These are phyloP conservation scores for Miltochrista miniata DNA, from an alignment of 2,888 invertebrate species.

Conservation along the genomic window DNA sequence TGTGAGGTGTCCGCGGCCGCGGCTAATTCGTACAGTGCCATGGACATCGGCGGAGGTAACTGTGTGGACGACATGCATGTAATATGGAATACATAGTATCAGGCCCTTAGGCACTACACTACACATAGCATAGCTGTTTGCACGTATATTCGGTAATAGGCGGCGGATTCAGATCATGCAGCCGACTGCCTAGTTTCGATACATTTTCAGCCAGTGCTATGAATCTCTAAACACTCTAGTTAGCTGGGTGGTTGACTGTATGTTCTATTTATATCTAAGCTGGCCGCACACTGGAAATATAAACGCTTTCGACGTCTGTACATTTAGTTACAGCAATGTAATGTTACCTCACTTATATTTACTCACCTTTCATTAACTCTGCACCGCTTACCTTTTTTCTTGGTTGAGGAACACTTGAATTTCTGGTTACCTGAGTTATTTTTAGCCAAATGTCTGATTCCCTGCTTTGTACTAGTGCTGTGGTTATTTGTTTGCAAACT, in stretches of 20 bases:
- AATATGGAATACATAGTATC: slow-evolving; percentile 48
- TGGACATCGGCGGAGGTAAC: slow-evolving; percentile 80
- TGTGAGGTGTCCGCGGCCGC: slow-evolving; percentile 64
- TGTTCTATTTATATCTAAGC: slow-evolving; percentile 75
- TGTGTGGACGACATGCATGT: slow-evolving; percentile 69
- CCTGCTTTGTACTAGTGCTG: slow-evolving; percentile 3
- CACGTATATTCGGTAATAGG: slow-evolving; percentile 47
- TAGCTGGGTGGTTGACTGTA: slow-evolving; percentile 62
- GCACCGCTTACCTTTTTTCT: slow-evolving; percentile 15
- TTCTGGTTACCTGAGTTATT: slow-evolving; percentile 23
- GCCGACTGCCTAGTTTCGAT: slow-evolving; percentile 42
- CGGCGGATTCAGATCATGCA: slow-evolving; percentile 40
- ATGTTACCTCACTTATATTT: slow-evolving; percentile 13
- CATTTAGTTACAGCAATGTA: slow-evolving; percentile 26
- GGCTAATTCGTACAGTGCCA: slow-evolving; percentile 64
- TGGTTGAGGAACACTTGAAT: slow-evolving; percentile 9
- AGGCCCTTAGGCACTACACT: slow-evolving; percentile 58
- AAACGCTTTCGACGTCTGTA: slow-evolving; percentile 38
- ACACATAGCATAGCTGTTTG: slow-evolving; percentile 62
- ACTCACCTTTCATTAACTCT: slow-evolving; percentile 12
- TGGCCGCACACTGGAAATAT: slow-evolving; percentile 48
- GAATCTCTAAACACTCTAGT: slow-evolving; percentile 48
- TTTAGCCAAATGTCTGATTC: slow-evolving; percentile 20
- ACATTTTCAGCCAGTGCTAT: slow-evolving; percentile 42
- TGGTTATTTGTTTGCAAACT: slow-evolving; percentile 25